Conservation (phyloP, 2,888 invertebrate genomes). For the Campoplex capitator region DNA sequence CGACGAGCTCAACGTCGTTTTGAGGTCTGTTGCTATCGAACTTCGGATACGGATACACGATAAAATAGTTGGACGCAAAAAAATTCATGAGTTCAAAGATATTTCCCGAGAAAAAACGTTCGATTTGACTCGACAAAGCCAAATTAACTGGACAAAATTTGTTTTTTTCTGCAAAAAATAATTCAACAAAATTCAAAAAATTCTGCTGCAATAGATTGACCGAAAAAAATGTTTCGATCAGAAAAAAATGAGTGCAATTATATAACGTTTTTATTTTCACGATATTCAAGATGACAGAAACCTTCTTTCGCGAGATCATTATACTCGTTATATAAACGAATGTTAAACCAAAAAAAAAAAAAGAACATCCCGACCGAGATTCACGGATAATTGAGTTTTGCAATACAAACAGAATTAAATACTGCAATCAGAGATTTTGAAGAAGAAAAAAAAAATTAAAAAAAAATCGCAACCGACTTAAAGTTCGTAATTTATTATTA, state of each 20-base stretch:
- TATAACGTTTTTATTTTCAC: not conserved
- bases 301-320: not conserved
- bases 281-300: not conserved
- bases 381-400: slow-evolving; percentile 26
- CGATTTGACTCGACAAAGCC: not conserved
- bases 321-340: not conserved
- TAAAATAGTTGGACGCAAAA: not conserved
- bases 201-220: too few species aligned
- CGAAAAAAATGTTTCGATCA: not conserved
- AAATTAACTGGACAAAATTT: not conserved
- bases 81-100: not conserved
- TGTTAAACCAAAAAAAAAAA: not conserved
- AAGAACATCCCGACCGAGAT: slow-evolving; percentile 5
- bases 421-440: slow-evolving; percentile 6
- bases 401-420: slow-evolving; percentile 32
- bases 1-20: not conserved
- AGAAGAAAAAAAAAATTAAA: not conserved
- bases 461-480: not conserved
- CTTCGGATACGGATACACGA: too few species aligned
- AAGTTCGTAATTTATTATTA: slow-evolving; percentile 34
- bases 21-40: not conserved
- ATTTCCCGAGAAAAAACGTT: not conserved
- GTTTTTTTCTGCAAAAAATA: too few species aligned
- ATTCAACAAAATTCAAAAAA: not conserved
- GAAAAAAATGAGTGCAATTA: not conserved